Evolutionary conservation across 1,140 invertebrate genomes (phyloP).

Genomic region (Ganaspis sp.): DNA sequence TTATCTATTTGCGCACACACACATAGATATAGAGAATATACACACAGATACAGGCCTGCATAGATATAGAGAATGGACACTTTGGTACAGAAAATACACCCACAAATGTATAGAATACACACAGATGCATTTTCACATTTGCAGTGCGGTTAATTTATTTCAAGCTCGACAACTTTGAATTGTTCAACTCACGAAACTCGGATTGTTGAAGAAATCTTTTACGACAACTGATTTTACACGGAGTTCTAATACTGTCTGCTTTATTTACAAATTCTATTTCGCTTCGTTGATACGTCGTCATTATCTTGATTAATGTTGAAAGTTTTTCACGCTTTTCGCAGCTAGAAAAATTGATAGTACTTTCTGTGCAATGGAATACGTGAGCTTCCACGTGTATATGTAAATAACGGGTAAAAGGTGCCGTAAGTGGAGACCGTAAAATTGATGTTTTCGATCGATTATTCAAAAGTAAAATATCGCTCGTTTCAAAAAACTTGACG

Average conservation of each 20-base stretch:
- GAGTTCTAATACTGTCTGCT: neutral
- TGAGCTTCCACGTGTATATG: neutral
- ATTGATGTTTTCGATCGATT: slow-evolving; percentile 26
- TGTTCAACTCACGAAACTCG: no score
- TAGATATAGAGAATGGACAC: no score
- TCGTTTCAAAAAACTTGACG: neutral
- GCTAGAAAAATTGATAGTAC: neutral
- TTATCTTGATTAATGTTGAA: neutral
- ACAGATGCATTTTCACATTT: no score
- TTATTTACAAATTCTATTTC: neutral
- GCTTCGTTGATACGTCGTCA: neutral
- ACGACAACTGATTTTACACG: no score
- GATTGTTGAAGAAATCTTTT: no score
- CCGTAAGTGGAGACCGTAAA: slow-evolving; percentile 3
- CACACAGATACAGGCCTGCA: no score
- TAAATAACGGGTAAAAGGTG: neutral
- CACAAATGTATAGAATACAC: no score
- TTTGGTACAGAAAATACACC: no score
- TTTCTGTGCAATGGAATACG: neutral
- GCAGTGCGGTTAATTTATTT: no score
- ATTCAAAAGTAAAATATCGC: neutral
- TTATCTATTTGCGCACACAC: neutral
- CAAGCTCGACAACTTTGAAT: no score
- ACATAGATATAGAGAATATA: no score
- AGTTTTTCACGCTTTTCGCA: neutral